These are phyloP conservation scores for Drosophila triauraria DNA, from an alignment of 1,140 invertebrate species.

Conservation along the genomic window DNA sequence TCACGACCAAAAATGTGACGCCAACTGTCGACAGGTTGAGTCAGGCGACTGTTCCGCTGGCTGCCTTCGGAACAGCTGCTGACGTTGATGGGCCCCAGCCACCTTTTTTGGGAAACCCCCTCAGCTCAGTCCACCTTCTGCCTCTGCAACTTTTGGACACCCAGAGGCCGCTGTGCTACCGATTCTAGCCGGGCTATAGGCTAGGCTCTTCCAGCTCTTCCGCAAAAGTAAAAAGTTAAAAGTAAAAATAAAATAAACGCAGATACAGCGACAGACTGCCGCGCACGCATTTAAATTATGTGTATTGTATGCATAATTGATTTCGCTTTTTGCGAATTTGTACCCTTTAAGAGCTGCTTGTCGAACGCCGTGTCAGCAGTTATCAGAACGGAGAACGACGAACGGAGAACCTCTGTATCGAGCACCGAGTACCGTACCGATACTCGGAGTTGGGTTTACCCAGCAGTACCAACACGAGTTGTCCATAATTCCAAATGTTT, in stretches of 20 bases:
- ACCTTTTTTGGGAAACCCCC: slow-evolving; percentile 31
- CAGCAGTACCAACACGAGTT: slow-evolving; percentile 26
- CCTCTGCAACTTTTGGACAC: slow-evolving; percentile 31
- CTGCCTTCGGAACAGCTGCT: slow-evolving; percentile 31
- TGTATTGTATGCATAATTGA: slow-evolving; percentile 81
- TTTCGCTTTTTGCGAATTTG: slow-evolving; percentile 61
- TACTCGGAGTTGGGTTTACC: slow-evolving; percentile 40
- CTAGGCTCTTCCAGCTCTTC: slow-evolving; percentile 43
- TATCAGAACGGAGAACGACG: slow-evolving; percentile 26
- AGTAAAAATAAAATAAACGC: slow-evolving; percentile 19
- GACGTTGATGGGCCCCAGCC: slow-evolving; percentile 25
- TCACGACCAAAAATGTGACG: slow-evolving; percentile 80
- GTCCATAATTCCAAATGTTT: slow-evolving; percentile 20
- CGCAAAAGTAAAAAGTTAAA: slow-evolving; percentile 10
- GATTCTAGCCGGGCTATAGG: neutral
- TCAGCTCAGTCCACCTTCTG: slow-evolving; percentile 22
- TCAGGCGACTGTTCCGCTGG: slow-evolving; percentile 54
- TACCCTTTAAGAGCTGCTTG: slow-evolving; percentile 49
- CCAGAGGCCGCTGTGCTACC: slow-evolving; percentile 20
- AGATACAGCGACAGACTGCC: slow-evolving; percentile 29
- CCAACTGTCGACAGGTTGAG: slow-evolving; percentile 53
- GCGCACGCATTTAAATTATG: slow-evolving; percentile 57
- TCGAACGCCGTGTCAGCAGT: slow-evolving; percentile 37
- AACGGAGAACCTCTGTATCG: neutral
- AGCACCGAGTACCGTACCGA: slow-evolving; percentile 13